Conservation (phyloP, 2,113 vertebrate species). For the Crotophaga sulcirostris region DNA sequence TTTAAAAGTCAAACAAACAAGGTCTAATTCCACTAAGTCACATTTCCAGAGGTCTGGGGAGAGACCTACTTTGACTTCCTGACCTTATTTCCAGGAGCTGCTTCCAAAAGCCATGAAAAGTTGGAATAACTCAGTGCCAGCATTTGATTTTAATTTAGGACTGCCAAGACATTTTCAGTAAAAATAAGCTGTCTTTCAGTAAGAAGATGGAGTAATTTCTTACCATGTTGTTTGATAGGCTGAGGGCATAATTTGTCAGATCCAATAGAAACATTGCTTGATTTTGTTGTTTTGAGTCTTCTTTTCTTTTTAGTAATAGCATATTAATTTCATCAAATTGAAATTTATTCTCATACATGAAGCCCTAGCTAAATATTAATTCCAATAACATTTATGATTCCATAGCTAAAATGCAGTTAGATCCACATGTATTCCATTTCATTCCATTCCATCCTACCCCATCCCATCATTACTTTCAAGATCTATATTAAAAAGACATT, state of each 20-base stretch:
- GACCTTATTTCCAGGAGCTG: not conserved
- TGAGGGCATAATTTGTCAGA: not conserved
- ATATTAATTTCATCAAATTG: not conserved
- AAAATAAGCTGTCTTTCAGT: not conserved
- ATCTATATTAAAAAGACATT: not conserved
- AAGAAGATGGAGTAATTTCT: not conserved
- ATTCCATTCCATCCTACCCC: too few species aligned
- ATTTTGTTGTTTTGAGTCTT: not conserved
- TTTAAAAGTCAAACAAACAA: not conserved
- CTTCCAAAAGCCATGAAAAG: conserved; percentile 18
- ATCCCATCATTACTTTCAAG: not conserved
- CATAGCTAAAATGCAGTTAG: not conserved
- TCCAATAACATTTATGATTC: not conserved
- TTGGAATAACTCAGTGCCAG: not conserved
- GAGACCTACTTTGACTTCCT: not conserved
- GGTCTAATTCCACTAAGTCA: not conserved
- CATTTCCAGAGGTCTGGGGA: not conserved
- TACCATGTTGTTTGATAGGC: not conserved
- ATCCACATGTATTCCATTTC: not conserved
- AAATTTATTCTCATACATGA: not conserved
- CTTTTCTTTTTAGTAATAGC: not conserved
- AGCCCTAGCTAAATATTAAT: not conserved
- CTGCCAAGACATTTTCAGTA: conserved; percentile 3
- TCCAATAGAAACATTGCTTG: not conserved
- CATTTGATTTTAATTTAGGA: not conserved